Conservation (phyloP, 2,888 invertebrate genomes). For the Pachydiplax longipennis region DNA sequence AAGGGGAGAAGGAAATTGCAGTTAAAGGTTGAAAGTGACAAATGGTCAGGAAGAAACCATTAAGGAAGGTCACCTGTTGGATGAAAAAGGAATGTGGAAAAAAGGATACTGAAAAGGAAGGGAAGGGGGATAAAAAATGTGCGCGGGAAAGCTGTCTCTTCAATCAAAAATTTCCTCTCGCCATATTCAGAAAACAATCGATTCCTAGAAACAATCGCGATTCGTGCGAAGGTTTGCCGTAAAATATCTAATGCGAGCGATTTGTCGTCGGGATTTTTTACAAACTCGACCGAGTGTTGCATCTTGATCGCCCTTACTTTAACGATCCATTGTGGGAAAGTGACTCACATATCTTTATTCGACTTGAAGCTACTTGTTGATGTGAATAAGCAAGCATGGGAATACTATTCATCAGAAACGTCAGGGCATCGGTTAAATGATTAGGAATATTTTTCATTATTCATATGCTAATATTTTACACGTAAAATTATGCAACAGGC, state of each 20-base stretch:
- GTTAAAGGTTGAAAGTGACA: background rate
- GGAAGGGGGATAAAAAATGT: background rate
- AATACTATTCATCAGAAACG: no score
- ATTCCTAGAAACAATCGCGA: background rate
- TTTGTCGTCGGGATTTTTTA: background rate
- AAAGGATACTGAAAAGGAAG: background rate
- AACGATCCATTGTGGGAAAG: background rate
- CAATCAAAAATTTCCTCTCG: background rate
- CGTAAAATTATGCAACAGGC: no score
- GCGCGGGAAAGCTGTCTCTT: background rate
- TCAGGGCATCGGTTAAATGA: no score
- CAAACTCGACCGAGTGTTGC: background rate
- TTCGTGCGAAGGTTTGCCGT: background rate
- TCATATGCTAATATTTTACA: no score
- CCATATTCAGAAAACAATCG: background rate
- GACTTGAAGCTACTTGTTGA: background rate
- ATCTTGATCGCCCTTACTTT: background rate
- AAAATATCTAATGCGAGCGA: background rate
- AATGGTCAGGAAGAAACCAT: background rate
- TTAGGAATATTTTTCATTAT: no score
- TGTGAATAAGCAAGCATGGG: no score
- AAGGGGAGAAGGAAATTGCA: background rate
- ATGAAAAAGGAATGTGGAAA: background rate
- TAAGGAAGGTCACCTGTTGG: background rate
- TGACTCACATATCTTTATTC: background rate